Evolutionary conservation across 2,797 vertebrate genomes (phyloP).

Genomic region (Hirundo rustica): DNA sequence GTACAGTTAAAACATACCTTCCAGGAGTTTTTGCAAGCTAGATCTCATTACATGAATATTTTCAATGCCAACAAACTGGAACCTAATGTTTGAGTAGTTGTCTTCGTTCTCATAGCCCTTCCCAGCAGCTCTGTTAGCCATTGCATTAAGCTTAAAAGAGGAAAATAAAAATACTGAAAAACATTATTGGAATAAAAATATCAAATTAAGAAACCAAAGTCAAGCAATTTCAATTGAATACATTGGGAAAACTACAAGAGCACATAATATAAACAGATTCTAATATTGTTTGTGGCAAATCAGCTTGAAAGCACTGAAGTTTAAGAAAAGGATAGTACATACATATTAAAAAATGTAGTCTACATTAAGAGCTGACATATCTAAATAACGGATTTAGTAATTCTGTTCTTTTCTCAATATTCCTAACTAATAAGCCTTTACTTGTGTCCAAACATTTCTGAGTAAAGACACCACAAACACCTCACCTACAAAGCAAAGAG

Average conservation of each 20-base stretch:
- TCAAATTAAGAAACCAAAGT: not conserved
- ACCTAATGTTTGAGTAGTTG: conserved; percentile 98
- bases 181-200: not conserved
- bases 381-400: not conserved
- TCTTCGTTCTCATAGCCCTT: conserved; percentile 99
- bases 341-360: not conserved
- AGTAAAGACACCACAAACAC: not conserved
- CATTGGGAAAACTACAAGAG: not conserved
- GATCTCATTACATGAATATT: conserved; percentile 98
- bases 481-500: not conserved
- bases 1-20: conserved; percentile 81
- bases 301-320: not conserved
- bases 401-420: not conserved
- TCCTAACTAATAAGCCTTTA: not conserved
- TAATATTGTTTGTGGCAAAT: not conserved
- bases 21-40: conserved; percentile 93
- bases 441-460: not conserved
- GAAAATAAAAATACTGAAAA: conserved; percentile 4
- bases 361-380: not conserved
- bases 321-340: not conserved
- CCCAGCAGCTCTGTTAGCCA: conserved; percentile 97
- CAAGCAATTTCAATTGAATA: not conserved
- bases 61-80: conserved; percentile 99
- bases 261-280: not conserved
- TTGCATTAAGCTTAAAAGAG: conserved; percentile 87